phyloP scores from a whole-genome alignment of 2,888 invertebrate species.

The Liopterus haemorrhoidalis region DNA sequence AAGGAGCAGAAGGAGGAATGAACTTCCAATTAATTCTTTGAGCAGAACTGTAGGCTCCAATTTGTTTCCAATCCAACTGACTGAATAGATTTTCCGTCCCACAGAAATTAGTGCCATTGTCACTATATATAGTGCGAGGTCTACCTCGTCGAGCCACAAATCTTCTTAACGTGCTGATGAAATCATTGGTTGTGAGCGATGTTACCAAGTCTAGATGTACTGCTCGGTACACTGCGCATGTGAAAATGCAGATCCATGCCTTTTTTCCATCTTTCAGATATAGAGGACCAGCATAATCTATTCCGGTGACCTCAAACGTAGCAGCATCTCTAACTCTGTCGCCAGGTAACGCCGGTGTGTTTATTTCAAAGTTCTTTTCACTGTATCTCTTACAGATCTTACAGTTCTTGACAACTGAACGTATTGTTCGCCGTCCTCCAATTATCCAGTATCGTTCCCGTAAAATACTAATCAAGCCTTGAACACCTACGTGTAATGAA shows the following conservation, averaged over 20 bases:
- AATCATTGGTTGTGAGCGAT: conserved; percentile 32
- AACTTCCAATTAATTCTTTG: conserved; percentile 34
- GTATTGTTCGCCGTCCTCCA: conserved; percentile 26
- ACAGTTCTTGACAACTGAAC: conserved; percentile 27
- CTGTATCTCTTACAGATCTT: conserved; percentile 28
- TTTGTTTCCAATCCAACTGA: conserved; percentile 29
- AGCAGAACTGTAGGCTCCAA: conserved; percentile 21
- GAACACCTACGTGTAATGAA: conserved; percentile 15
- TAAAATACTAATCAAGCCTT: conserved; percentile 28
- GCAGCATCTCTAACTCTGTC: conserved; percentile 34
- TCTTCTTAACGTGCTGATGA: conserved; percentile 33
- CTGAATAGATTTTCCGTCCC: conserved; percentile 33
- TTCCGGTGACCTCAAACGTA: conserved; percentile 36
- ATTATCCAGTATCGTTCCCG: conserved; percentile 33
- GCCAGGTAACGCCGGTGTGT: conserved; percentile 33
- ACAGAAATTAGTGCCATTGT: conserved; percentile 43
- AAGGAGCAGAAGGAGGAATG: conserved; percentile 40
- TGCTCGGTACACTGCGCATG: conserved; percentile 38
- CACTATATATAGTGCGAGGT: conserved; percentile 37
- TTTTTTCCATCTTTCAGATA: conserved; percentile 29
- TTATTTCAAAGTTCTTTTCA: conserved; percentile 26
- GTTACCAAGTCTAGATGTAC: conserved; percentile 40
- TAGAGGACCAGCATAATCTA: conserved; percentile 40
- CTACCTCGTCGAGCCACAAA: conserved; percentile 29
- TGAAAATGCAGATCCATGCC: conserved; percentile 38